Evolutionary conservation across 1,140 invertebrate genomes (phyloP).

Genomic region (Macrosteles quadrilineatus): DNA sequence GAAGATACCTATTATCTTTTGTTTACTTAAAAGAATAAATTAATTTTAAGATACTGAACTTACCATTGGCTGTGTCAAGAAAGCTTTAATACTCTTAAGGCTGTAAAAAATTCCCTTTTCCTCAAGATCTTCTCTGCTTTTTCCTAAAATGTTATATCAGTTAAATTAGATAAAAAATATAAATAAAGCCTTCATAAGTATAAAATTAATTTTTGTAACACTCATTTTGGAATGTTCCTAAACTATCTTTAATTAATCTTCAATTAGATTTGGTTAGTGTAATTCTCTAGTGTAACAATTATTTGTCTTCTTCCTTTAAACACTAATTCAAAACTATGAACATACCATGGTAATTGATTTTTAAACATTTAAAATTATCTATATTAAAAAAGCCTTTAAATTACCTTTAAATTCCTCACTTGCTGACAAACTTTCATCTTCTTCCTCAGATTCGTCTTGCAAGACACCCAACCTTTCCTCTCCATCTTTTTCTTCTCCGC

Average conservation of each 20-base stretch:
- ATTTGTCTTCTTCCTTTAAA: too few relatives aligned
- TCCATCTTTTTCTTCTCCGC: neutral
- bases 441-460: neutral
- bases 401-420: conserved; percentile 14
- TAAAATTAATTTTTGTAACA: too few relatives aligned
- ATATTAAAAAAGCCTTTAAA: too few relatives aligned
- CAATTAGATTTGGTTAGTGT: too few relatives aligned
- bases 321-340: too few relatives aligned
- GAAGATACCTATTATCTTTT: too few relatives aligned
- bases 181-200: too few relatives aligned
- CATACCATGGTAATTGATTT: too few relatives aligned
- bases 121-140: neutral
- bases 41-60: neutral
- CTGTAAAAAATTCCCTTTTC: conserved; percentile 1
- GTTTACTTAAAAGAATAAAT: neutral
- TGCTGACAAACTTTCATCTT: neutral
- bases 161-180: neutral
- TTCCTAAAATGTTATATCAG: neutral
- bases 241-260: too few relatives aligned
- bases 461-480: neutral
- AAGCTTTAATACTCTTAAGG: neutral
- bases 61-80: neutral
- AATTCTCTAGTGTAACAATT: too few relatives aligned
- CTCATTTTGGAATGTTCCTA: too few relatives aligned
- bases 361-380: too few relatives aligned